A percentile compares a stretch with the other conserved stretches of the same genome.
These are phyloP conservation scores for Toxotes lorentzi DNA, from an alignment of 2,797 vertebrate species.

Conservation along the genomic window DNA sequence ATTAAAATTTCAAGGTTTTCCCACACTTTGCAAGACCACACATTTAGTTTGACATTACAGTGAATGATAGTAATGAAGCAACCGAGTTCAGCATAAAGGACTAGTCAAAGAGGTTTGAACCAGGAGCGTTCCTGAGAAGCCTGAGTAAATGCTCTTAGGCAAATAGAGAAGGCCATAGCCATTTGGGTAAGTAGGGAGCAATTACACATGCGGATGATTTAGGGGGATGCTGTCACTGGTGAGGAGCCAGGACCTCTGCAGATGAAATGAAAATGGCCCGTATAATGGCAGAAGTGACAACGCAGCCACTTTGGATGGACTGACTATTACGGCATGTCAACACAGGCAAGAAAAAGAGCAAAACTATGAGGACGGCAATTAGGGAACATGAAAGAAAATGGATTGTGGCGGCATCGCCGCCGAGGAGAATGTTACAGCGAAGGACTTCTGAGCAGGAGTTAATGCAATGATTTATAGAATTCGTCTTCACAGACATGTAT, in stretches of 20 bases:
- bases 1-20: constrained; percentile 31
- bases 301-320: constrained; percentile 80
- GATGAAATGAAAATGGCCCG: constrained; percentile 85
- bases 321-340: constrained; percentile 85
- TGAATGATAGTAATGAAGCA: constrained; percentile 64
- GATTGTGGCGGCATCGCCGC: constrained; percentile 49
- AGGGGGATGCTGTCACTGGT: constrained; percentile 80
- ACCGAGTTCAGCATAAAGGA: constrained; percentile 50
- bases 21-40: constrained; percentile 50
- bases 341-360: constrained; percentile 83
- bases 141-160: constrained; percentile 85
- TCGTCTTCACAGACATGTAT: constrained; percentile 75
- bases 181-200: constrained; percentile 86
- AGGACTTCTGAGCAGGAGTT: constrained; percentile 71
- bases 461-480: constrained; percentile 80
- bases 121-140: constrained; percentile 58
- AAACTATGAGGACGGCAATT: constrained; percentile 84
- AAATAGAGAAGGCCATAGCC: constrained; percentile 81
- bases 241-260: constrained; percentile 75
- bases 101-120: constrained; percentile 69
- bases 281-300: constrained; percentile 81
- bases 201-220: constrained; percentile 86
- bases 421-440: constrained; percentile 55
- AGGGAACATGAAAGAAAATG: constrained; percentile 78
- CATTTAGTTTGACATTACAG: constrained; percentile 31